phyloP scores from a whole-genome alignment of 2,888 invertebrate species.

The Euzetes globulus region DNA sequence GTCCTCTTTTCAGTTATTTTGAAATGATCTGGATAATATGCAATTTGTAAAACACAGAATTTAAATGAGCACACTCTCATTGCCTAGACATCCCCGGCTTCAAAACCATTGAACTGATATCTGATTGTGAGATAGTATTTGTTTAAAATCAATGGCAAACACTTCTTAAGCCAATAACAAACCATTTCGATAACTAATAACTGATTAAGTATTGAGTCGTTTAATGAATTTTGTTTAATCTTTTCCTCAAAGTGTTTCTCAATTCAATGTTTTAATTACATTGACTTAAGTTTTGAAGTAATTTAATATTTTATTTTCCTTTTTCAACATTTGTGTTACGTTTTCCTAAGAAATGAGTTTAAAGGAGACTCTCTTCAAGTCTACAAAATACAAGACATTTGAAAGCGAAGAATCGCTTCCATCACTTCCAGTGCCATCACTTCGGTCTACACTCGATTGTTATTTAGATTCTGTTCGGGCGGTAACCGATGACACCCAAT shows the following conservation, averaged over 20 bases:
- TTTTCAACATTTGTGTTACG: neutral
- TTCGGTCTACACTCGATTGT: conserved; percentile 52
- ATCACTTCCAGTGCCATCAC: conserved; percentile 53
- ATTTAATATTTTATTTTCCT: neutral
- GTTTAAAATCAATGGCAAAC: neutral
- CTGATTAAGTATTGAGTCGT: neutral
- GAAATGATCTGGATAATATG: too few relatives aligned
- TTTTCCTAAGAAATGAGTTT: conserved; percentile 9
- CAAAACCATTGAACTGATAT: neutral
- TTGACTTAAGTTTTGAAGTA: neutral
- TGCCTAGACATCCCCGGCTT: too few relatives aligned
- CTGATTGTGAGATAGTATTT: neutral
- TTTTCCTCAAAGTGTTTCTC: conserved; percentile 1
- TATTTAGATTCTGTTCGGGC: conserved; percentile 53
- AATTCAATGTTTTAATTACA: neutral
- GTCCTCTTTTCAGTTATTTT: too few relatives aligned
- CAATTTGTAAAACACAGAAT: too few relatives aligned
- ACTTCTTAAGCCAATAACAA: neutral
- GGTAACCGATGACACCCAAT: conserved; percentile 50
- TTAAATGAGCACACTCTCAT: too few relatives aligned
- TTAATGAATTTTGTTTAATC: neutral
- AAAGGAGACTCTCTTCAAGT: conserved; percentile 27
- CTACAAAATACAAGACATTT: conserved; percentile 50
- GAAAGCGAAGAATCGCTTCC: conserved; percentile 53
- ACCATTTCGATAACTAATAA: too few relatives aligned